Base-by-base conservation (phyloP, 2,888 invertebrate species). In the Chrysotoxum bicinctum region DNA sequence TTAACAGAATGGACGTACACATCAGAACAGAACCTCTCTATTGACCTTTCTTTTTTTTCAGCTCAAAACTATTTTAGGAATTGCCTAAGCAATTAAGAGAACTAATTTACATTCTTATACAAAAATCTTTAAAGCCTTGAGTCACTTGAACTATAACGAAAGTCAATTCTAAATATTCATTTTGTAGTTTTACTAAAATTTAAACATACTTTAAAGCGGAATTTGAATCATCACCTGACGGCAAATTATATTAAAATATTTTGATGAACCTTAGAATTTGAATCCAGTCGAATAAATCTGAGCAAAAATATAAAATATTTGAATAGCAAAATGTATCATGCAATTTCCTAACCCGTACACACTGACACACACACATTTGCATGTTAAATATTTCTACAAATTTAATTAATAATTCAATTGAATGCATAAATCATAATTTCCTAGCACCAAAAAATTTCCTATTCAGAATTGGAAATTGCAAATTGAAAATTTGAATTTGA, bases 391-490 rank as follows among this genome's bases (percentile, higher is more conserved):
- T 26, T 62, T 62, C 10, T 12, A n/a, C n/a, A 21, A 77, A 72
- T 66, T 68, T 48, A 72, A 82, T 82, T 64, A 82, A 52, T 68
- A 77, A 82, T 82, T 76, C 81, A 76, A 66, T 60, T 76, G 40
- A 45, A 35, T 66, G 70, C 70, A 82, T 73, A 77, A 77, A 77
- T 77, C 40, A 70, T 43, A 16, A 62, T 62, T 62, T 62, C 62
- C 43, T 43, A 40, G 8, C 43, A 10, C 12, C 19, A 37, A 69
- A 23, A 74, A 80, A 60, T 30, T 3, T n/a, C 14, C 43, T 48
- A 68, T 50, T 35, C 60, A 60, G 21, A 58, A 58, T 35, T 21
- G 58, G 35, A 58, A 56, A 56, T 35, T 35, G 32, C 7, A 50
- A 19, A 58, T 56, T 56, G 30, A 10, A 32, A 35, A 56, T 56